phyloP scores from a whole-genome alignment of 1,140 invertebrate species.

The Drosophila mayri region DNA sequence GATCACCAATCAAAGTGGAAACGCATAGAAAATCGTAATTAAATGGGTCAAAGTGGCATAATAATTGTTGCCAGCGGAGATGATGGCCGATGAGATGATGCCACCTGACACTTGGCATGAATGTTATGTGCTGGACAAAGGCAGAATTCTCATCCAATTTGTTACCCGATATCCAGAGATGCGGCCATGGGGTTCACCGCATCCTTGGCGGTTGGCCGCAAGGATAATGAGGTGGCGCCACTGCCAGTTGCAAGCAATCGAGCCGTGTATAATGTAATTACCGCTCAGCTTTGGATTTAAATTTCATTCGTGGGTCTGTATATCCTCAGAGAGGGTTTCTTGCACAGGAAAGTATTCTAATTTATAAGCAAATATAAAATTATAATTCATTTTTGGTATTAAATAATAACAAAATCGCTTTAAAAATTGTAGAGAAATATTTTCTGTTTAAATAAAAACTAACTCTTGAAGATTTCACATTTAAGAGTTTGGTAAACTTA shows the following conservation, averaged over 20 bases:
- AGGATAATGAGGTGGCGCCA: conserved; percentile 38
- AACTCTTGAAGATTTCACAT: not conserved
- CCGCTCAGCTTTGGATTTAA: conserved; percentile 31
- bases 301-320: conserved; percentile 23
- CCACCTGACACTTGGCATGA: conserved; percentile 6
- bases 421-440: not conserved
- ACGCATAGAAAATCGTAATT: conserved; percentile 50
- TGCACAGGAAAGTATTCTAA: not conserved
- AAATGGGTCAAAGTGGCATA: conserved; percentile 39
- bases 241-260: conserved; percentile 20
- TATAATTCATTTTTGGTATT: not conserved
- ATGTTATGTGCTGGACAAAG: not conserved
- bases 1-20: conserved; percentile 49
- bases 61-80: conserved; percentile 35
- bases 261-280: conserved; percentile 49
- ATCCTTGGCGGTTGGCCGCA: conserved; percentile 27
- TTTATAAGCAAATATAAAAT: fast-evolving
- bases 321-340: not conserved
- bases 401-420: not conserved
- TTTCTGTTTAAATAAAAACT: not conserved
- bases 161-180: conserved; percentile 27
- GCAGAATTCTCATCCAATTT: conserved; percentile 39
- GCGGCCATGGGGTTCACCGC: conserved; percentile 24
- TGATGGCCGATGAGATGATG: conserved; percentile 6
- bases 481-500: fast-evolving